Evolutionary conservation across 2,888 invertebrate species (phyloP), one percentile per base, ranked within the genome.

Genomic region (Hydroisotoma schaefferi): DNA sequence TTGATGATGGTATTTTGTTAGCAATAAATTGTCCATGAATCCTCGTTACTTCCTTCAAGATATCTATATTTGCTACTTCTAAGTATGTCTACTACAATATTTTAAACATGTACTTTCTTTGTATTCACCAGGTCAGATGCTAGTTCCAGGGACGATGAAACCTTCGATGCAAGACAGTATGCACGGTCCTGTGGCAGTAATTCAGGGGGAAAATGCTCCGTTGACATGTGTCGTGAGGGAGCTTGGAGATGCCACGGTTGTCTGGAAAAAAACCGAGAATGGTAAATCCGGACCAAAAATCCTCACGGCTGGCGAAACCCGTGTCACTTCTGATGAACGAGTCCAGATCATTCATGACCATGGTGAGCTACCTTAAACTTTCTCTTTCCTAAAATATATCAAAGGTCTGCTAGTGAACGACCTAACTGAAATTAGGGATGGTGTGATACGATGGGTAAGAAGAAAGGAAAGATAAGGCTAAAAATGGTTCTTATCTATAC

Each of bases 141-240:
- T n/a, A n/a, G n/a, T n/a, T n/a, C n/a, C n/a, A n/a, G n/a, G n/a
- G n/a, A n/a, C n/a, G n/a, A n/a, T n/a, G n/a, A n/a, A n/a, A 59
- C 80, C 80, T 2, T 79, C 78, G 55, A 79, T 80, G 75, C 75
- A 79, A 57, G 79, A 79, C 74, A 79, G 77, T 69, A 73, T 79
- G 56, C 79, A 79, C 33, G 79, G 79, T 71, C 82, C 81, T 15
- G 79, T 82, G 43, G 81, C 81, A 72, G 83, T 84, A 33, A 80
- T 81, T 71, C 84, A 84, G 73, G 88, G 88, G 12, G 88, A 88
- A 73, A 88, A 89, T 75, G 89, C 88, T 2, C 68, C 68, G 3
- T 81, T 90, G 51, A 90, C 89, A 12, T 90, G 90, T 76, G 88
- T 90, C 57, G 87, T 90, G 28, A 79, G 84, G 28, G 83, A 86